Conservation (phyloP, 2,113 vertebrate species). For the Cyprinodon variegatus region DNA sequence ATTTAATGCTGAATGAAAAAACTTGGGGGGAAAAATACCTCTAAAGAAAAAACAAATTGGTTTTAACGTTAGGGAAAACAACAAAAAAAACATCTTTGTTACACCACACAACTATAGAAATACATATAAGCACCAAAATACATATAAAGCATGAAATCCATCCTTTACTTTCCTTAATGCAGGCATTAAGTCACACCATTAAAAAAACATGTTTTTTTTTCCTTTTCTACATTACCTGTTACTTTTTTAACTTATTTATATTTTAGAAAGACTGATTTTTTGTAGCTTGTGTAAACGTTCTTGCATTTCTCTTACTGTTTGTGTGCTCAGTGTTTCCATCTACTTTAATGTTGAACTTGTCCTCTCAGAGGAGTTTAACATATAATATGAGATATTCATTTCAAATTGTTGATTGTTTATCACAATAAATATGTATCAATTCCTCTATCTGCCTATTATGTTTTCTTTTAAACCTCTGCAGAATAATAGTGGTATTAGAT, state of each 20-base stretch:
- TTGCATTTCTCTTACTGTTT: conserved; percentile 66
- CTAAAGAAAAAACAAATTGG: neutral
- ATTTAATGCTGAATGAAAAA: neutral
- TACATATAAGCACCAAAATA: neutral
- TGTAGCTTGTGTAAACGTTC: conserved; percentile 66
- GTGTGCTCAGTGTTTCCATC: conserved; percentile 79
- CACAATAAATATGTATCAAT: conserved; percentile 87
- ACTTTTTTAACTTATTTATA: conserved; percentile 91
- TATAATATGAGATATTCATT: conserved; percentile 79
- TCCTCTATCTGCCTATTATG: conserved; percentile 17
- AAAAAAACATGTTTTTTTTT: conserved; percentile 54
- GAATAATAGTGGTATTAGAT: too few relatives aligned
- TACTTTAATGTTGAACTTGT: conserved; percentile 61
- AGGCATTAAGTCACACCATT: conserved; percentile 90
- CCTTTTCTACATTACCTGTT: conserved; percentile 56
- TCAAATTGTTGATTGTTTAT: conserved; percentile 78
- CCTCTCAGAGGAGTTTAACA: conserved; percentile 71
- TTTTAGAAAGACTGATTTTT: conserved; percentile 79
- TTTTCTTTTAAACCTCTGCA: neutral
- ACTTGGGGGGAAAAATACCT: neutral
- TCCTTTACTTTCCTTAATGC: conserved; percentile 88
- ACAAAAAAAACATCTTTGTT: neutral
- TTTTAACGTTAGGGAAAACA: neutral
- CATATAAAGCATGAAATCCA: conserved; percentile 2
- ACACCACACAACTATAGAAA: neutral